Evolutionary conservation across 2,113 vertebrate species (phyloP).

Genomic region (Salminus brasiliensis): DNA sequence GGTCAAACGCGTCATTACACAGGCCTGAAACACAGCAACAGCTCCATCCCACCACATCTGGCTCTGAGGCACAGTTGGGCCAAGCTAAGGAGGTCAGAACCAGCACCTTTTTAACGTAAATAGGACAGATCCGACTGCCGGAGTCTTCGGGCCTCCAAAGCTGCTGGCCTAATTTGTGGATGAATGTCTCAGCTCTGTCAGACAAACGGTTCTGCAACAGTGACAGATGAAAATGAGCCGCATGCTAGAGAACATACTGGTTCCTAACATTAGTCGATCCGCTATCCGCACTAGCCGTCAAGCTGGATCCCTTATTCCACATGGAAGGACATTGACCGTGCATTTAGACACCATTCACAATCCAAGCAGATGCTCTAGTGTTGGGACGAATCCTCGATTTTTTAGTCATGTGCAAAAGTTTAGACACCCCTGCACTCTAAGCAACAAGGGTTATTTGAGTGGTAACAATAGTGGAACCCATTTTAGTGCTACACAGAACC

Average conservation of each 20-base stretch:
- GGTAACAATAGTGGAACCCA: too few relatives aligned
- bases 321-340: too few relatives aligned
- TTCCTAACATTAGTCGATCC: not conserved
- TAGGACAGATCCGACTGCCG: not conserved
- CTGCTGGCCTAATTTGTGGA: not conserved
- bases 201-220: not conserved
- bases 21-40: not conserved
- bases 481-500: too few relatives aligned
- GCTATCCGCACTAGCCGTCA: too few relatives aligned
- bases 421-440: too few relatives aligned
- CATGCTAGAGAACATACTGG: not conserved
- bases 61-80: not conserved
- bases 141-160: not conserved
- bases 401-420: too few relatives aligned
- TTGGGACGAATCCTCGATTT: too few relatives aligned
- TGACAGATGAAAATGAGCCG: not conserved
- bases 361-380: too few relatives aligned
- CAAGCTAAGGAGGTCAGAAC: not conserved
- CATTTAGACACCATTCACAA: too few relatives aligned
- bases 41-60: not conserved
- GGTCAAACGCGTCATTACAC: not conserved
- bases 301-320: too few relatives aligned
- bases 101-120: not conserved
- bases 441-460: too few relatives aligned
- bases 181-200: not conserved